phyloP scores from a whole-genome alignment of 2,888 invertebrate species.

The Merodon equestris region DNA sequence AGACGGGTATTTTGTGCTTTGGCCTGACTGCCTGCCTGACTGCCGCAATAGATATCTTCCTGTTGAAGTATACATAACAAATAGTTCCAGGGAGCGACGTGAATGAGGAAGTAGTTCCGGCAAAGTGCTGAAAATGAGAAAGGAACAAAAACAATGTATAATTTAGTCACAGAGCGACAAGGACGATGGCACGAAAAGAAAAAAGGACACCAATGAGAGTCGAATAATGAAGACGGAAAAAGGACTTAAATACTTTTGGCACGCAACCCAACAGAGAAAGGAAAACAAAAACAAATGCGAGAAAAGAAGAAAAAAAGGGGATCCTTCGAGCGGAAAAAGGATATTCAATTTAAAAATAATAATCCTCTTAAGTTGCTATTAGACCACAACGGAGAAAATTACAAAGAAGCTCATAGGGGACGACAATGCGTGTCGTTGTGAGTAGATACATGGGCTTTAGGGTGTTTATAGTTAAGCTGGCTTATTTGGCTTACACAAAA shows the following conservation, averaged over 20 bases:
- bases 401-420: neutral
- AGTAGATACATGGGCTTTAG: too few relatives aligned
- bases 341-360: slow-evolving; percentile 64
- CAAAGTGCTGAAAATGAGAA: neutral
- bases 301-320: neutral
- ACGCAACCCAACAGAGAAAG: slow-evolving; percentile 33
- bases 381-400: slow-evolving; percentile 10
- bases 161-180: slow-evolving; percentile 44
- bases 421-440: neutral
- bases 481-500: too few relatives aligned
- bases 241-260: slow-evolving; percentile 57
- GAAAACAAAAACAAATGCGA: too few relatives aligned
- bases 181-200: slow-evolving; percentile 10
- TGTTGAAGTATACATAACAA: slow-evolving; percentile 65
- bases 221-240: slow-evolving; percentile 57
- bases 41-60: slow-evolving; percentile 62
- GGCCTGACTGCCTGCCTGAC: slow-evolving; percentile 32
- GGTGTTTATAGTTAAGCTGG: neutral
- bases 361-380: slow-evolving; percentile 52
- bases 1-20: slow-evolving; percentile 35
- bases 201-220: slow-evolving; percentile 28
- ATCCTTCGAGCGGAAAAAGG: slow-evolving; percentile 44
- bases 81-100: slow-evolving; percentile 49
- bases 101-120: neutral
- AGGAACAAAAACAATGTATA: slow-evolving; percentile 34